Conservation (phyloP, 2,797 vertebrate species). For the Typhlichthys subterraneus region DNA sequence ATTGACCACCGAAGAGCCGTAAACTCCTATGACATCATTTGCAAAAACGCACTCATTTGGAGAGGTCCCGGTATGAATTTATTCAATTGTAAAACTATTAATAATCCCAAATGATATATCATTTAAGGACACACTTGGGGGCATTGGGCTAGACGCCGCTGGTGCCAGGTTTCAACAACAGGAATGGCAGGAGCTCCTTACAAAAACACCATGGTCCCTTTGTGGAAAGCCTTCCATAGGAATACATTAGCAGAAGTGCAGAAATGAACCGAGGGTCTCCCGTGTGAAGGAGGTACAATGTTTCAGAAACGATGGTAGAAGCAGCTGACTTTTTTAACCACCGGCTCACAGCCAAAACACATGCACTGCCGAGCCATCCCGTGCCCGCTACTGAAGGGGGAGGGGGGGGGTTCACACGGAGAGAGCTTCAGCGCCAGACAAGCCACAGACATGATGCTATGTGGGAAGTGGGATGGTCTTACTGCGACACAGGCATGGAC, state of each 20-base stretch:
- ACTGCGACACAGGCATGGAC: slow-evolving; percentile 28
- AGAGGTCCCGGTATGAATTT: slow-evolving; percentile 6
- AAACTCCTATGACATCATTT: neutral
- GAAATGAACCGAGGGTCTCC: too few species aligned
- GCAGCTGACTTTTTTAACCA: slow-evolving; percentile 71
- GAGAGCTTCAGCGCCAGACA: slow-evolving; percentile 43
- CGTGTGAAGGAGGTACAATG: slow-evolving; percentile 47
- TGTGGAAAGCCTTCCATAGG: slow-evolving; percentile 2
- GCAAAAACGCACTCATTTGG: neutral
- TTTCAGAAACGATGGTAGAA: slow-evolving; percentile 70
- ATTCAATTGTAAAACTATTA: neutral
- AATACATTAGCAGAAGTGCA: neutral
- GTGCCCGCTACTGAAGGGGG: slow-evolving; percentile 44
- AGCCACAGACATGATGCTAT: slow-evolving; percentile 41
- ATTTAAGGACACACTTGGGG: neutral
- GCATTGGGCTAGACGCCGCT: slow-evolving; percentile 12
- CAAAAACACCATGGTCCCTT: neutral
- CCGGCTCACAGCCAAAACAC: slow-evolving; percentile 68
- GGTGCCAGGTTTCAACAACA: slow-evolving; percentile 4
- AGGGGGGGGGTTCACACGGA: slow-evolving; percentile 25
- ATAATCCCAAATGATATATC: neutral
- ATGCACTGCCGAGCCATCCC: slow-evolving; percentile 78
- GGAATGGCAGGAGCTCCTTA: neutral
- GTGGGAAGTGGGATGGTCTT: slow-evolving; percentile 57
- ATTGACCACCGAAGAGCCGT: slow-evolving; percentile 56